Evolutionary conservation across 2,888 invertebrate genomes (phyloP).

Genomic region (Clistopyga incitator): DNA sequence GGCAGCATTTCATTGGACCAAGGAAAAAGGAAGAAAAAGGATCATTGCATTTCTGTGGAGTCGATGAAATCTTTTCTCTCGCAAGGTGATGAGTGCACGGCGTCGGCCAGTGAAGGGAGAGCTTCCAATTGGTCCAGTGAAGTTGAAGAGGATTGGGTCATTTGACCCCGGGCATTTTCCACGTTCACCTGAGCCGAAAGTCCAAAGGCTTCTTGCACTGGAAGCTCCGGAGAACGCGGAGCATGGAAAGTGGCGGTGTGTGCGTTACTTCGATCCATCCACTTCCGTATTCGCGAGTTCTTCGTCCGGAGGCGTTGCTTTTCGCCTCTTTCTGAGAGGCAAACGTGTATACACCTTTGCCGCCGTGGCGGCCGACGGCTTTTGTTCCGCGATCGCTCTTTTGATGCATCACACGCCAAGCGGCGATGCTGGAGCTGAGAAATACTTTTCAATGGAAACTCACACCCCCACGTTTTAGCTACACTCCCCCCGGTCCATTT

Average conservation of each 20-base stretch:
- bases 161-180: constrained; percentile 12
- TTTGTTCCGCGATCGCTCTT: constrained; percentile 55
- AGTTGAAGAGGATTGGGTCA: background rate
- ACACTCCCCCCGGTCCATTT: background rate
- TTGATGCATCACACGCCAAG: constrained; percentile 42
- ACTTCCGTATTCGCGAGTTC: constrained; percentile 40
- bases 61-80: background rate
- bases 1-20: too few relatives aligned
- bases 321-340: constrained; percentile 1
- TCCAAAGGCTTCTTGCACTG: constrained; percentile 5
- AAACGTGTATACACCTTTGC: constrained; percentile 15
- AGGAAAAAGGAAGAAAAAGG: background rate
- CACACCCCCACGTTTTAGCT: constrained; percentile 14
- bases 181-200: background rate
- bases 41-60: too few relatives aligned
- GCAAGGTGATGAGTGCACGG: background rate
- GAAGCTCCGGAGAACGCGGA: constrained; percentile 20
- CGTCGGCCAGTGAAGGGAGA: background rate
- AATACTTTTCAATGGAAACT: constrained; percentile 39
- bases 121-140: background rate
- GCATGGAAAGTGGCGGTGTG: constrained; percentile 40
- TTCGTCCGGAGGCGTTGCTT: background rate
- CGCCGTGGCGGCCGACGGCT: constrained; percentile 19
- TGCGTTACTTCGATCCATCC: constrained; percentile 29
- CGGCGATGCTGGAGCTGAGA: constrained; percentile 22